Base-by-base conservation (phyloP, 2,888 invertebrate species). In the Tetragnatha montana region DNA sequence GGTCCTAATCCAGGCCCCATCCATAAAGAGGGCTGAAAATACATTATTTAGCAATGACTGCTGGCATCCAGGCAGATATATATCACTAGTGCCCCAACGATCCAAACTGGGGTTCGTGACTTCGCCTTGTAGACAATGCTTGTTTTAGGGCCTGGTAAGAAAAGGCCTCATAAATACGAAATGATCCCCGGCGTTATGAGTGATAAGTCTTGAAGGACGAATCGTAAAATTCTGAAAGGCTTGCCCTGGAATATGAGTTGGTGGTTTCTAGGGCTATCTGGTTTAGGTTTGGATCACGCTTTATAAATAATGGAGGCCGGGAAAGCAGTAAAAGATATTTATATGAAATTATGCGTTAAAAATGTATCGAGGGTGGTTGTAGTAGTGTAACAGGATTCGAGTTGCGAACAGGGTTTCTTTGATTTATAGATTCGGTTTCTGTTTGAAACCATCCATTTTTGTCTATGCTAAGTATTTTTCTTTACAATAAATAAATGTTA, bases 111-210 rank as follows among this genome's bases (percentile, higher is more conserved):
- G 60, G 17, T 60, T 7, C 60, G 60, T 60, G 60, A 60, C 10
- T 70, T 8, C 69, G n/a, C 51, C 6, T 51, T 73, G 50, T 19
- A 73, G 73, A 60, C 79, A 73, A 74, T 75, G 69, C 75, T 75
- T 82, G 73, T 82, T 82, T 75, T 68, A 60, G 68, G 35, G 75
- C 51, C 22, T 35, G 47, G 47, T 35, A 21, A 51, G 71, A 51
- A 51, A 74, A 22, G 60, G 35, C 14, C 75, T 83, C 83, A 83
- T 83, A 83, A 83, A 83, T 83, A 83, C 75, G 19, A 47, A 83
- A 83, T 75, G 75, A 83, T 68, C 35, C 60, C 35, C 68, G 50
- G 17, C 78, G 35, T 78, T 78, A 78, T 80, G 80, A 69, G 60
- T 47, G 80, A 80, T 69, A 35, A 17, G n/a, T 83, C 68, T 68